A percentile compares a stretch with the other conserved stretches of the same genome.
Evolutionary conservation across 1,140 invertebrate genomes (phyloP).

Genomic region (Lanistes nyassanus): DNA sequence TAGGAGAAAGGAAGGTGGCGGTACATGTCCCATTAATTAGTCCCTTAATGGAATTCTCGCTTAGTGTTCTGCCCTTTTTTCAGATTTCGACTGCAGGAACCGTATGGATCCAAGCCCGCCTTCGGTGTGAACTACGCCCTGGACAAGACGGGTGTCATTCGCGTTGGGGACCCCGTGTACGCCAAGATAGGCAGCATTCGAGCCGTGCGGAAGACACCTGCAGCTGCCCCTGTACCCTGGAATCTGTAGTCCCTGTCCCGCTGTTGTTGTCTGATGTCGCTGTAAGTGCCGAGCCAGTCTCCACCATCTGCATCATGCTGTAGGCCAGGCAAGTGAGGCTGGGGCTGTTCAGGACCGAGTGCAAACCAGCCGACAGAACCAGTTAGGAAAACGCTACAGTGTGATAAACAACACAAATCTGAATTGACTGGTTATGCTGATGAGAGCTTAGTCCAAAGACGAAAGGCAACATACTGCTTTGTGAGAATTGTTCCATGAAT

Average conservation of each 20-base stretch:
- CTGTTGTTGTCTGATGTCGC: neutral
- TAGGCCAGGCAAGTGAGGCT: neutral
- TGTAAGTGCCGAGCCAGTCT: neutral
- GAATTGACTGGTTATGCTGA: too few relatives aligned
- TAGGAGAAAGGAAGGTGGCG: too few relatives aligned
- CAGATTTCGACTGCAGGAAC: slow-evolving; percentile 35
- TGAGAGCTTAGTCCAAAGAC: too few relatives aligned
- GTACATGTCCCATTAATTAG: too few relatives aligned
- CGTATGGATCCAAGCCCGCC: slow-evolving; percentile 41
- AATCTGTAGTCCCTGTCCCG: neutral
- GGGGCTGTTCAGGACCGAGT: neutral
- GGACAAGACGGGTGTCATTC: slow-evolving; percentile 37
- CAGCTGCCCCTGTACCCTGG: neutral
- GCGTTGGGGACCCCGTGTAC: slow-evolving; percentile 49
- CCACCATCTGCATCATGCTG: neutral
- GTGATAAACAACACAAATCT: too few relatives aligned
- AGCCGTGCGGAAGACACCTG: neutral
- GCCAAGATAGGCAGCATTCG: slow-evolving; percentile 23
- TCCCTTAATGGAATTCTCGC: too few relatives aligned
- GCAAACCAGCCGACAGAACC: too few relatives aligned
- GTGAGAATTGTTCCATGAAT: too few relatives aligned
- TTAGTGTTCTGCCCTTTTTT: neutral
- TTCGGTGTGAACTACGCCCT: slow-evolving; percentile 45
- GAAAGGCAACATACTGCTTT: too few relatives aligned
- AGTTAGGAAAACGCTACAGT: too few relatives aligned